phyloP scores from a whole-genome alignment of 2,797 vertebrate species.

The Sternotherus odoratus region DNA sequence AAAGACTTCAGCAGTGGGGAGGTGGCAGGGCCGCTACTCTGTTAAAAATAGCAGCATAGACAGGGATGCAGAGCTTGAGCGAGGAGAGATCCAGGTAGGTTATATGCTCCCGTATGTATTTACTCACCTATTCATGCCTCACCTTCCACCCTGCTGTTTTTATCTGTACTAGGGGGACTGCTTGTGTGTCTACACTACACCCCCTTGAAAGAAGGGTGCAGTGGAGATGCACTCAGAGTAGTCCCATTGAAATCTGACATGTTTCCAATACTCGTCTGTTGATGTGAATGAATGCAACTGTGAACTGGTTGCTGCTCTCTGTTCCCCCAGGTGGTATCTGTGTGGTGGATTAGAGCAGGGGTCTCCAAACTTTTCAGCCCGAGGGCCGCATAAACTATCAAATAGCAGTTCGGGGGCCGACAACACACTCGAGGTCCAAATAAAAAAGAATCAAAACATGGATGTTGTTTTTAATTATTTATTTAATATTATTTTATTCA shows the following conservation, averaged over 20 bases:
- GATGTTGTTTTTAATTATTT: no score
- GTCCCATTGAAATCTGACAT: not conserved
- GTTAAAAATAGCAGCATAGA: not conserved
- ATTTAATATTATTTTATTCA: no score
- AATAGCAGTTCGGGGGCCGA: no score
- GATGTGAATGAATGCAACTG: not conserved
- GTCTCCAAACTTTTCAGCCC: no score
- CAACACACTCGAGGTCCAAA: no score
- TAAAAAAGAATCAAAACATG: no score
- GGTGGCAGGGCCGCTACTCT: not conserved
- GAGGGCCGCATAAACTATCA: no score
- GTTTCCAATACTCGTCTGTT: not conserved
- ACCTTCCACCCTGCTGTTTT: not conserved
- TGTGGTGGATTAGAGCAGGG: not conserved
- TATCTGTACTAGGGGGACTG: not conserved
- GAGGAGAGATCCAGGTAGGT: not conserved
- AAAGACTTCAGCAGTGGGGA: no score
- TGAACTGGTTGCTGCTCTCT: not conserved
- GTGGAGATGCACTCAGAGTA: not conserved
- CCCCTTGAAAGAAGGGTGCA: not conserved
- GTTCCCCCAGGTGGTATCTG: not conserved
- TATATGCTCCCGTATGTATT: not conserved
- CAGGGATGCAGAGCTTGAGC: not conserved
- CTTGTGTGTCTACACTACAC: not conserved
- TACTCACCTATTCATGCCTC: not conserved